Base-by-base conservation (phyloP, 2,113 vertebrate genomes). In the Microtus ochrogaster region DNA sequence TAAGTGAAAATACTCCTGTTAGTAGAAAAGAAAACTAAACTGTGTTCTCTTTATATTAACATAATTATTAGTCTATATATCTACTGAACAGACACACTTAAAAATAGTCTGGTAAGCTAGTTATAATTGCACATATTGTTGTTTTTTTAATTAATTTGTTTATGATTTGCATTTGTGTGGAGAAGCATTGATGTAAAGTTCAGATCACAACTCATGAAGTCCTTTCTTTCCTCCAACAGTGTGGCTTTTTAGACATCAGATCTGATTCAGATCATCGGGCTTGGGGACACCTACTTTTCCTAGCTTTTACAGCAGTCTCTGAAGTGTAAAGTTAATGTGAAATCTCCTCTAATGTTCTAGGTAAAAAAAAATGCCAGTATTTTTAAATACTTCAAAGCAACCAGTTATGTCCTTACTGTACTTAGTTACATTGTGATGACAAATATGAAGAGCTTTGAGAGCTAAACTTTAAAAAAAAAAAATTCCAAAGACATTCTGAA, bases 91-190 rank as follows among this genome's bases (percentile, higher is more conserved):
- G 16, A 28, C 0, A 77, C 76, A 2, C 58, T 52, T 95, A 85
- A 58, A 89, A 72, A 93, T 58, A 85, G 55, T 22, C n/a, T 8
- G 72, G 14, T 19, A 55, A 68, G 8, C 0, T 90, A 14, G 16
- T 92, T 88, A 91, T 26, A 95, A 94, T 94, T 58, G 10, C 9
- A 19, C 2, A 73, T 14, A 63, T 26, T 76, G 52, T 90, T 95
- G 24, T 28, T 47, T 30, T 44, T 44, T 30, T 26, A 41, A 17
- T 44, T 47, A 9, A 6, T 47, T 5, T 83, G 39, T 39, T 63
- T 30, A 11, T 84, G 22, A 47, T 16, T 44, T 33, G 39, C 26
- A 14, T 65, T 44, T 66, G 33, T 47, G 82, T 47, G 41, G 39
- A 26, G n/a, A 30, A 66, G 16, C 5, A 44, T 21, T 5, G 13